Conservation (phyloP, 1,140 invertebrate genomes). For the Ptiloglossa arizonensis region DNA sequence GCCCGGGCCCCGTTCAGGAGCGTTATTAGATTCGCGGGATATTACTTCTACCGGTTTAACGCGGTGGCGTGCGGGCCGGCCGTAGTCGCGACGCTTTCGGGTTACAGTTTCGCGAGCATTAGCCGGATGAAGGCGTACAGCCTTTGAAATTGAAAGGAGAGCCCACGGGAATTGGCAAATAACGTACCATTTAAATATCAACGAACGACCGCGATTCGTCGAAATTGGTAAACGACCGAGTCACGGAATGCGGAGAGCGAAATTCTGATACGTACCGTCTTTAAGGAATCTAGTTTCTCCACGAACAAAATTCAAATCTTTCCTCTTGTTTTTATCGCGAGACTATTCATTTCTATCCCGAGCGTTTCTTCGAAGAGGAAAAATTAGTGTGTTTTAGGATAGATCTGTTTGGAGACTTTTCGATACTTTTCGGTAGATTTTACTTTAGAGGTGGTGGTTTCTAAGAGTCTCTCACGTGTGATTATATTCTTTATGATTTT, state of each 20-base stretch:
- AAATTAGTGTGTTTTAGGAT: too few relatives aligned
- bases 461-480: too few relatives aligned
- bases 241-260: background rate
- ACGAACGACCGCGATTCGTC: background rate
- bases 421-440: too few relatives aligned
- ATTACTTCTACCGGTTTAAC: slow-evolving; percentile 1
- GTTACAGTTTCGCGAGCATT: background rate
- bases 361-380: too few relatives aligned
- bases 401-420: too few relatives aligned
- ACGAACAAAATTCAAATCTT: too few relatives aligned
- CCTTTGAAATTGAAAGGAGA: background rate
- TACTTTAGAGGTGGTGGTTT: too few relatives aligned
- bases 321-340: too few relatives aligned
- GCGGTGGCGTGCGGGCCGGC: background rate
- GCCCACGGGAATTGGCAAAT: slow-evolving; percentile 13
- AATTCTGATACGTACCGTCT: too few relatives aligned
- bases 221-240: background rate
- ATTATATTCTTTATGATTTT: too few relatives aligned
- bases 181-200: background rate
- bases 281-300: too few relatives aligned
- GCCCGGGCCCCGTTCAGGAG: background rate
- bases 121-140: background rate
- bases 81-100: background rate
- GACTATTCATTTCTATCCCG: too few relatives aligned
- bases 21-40: slow-evolving; percentile 8